These are phyloP conservation scores for Rhimphoctona megacephalus DNA, from an alignment of 2,888 invertebrate genomes.

Conservation along the genomic window DNA sequence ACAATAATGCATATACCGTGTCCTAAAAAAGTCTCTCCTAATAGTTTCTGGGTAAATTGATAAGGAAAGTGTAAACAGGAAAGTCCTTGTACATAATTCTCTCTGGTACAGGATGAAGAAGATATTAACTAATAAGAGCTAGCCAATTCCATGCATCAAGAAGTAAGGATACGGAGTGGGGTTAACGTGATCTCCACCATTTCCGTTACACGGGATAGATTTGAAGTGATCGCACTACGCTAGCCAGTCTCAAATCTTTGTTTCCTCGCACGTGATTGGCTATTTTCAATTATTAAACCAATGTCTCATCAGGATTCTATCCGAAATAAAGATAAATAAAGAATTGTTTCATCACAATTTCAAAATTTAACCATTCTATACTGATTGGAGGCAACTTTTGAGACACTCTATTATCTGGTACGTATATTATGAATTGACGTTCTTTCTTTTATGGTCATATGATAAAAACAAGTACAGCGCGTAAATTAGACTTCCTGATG, in stretches of 20 bases:
- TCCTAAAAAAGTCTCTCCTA: not conserved
- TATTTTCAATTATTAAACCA: not conserved
- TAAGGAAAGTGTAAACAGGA: not conserved
- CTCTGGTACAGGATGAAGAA: not conserved
- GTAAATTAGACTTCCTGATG: conserved; percentile 23
- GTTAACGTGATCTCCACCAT: too few relatives aligned
- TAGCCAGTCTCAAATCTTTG: not conserved
- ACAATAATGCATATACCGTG: not conserved
- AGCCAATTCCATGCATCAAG: not conserved
- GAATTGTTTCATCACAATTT: not conserved
- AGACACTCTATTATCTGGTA: not conserved
- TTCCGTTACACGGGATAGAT: too few relatives aligned
- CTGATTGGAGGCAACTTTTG: not conserved
- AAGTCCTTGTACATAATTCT: not conserved
- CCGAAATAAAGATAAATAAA: not conserved
- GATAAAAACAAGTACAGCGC: conserved; percentile 9
- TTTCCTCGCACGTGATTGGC: not conserved
- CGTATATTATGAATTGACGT: not conserved
- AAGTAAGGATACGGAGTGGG: not conserved
- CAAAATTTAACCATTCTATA: not conserved
- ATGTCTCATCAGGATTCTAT: not conserved
- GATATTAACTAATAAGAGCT: not conserved
- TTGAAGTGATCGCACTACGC: not conserved
- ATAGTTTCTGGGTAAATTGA: not conserved
- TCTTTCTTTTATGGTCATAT: not conserved